Evolutionary conservation across 2,797 vertebrate genomes (phyloP), one percentile per base, ranked within the genome.

Genomic region (Mallotus villosus): DNA sequence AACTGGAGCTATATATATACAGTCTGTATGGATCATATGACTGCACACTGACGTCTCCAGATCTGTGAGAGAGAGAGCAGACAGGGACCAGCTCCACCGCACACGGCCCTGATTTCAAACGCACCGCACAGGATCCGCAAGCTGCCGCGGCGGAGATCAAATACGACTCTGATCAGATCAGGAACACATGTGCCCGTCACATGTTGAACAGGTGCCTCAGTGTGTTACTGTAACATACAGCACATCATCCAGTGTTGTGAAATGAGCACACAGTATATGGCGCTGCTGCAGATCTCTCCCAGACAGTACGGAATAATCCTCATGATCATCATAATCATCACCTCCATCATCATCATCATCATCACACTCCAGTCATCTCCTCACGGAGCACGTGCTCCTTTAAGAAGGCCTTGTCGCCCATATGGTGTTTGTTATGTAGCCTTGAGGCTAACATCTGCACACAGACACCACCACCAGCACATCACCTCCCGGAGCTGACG

Each of bases 371-470:
- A 58, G 63, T 71, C 57, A 29, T 63, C 62, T 60, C 67, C 70
- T 78, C 75, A 14, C 51, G 0, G 16, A 62, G 4, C 25, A 2
- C 12, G 9, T 14, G 60, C 16, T 5, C 12, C 14, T 27, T 29
- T 27, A 16, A 62, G 27, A 16, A 32, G 27, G 25, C 60, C 25
- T 29, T 62, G 14, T 9, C 57, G 8, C 73, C 82, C 83, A 85
- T 85, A 83, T 79, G 84, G 76, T 75, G 5, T 84, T 72, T 77
- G 77, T 79, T 85, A 80, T 74, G 77, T 70, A 4, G 81, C 86
- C 69, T 19, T 51, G 22, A 77, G 88, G 74, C 55, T 4, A 82
- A 89, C 87, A 87, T 87, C 88, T 88, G 84, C 74, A 86, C 81
- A 72, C 79, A 87, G 73, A 79, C 75, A n/a, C 71, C 3, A 21